Base-by-base conservation (phyloP, 1,140 invertebrate species). In the Drosophila aff. region DNA sequence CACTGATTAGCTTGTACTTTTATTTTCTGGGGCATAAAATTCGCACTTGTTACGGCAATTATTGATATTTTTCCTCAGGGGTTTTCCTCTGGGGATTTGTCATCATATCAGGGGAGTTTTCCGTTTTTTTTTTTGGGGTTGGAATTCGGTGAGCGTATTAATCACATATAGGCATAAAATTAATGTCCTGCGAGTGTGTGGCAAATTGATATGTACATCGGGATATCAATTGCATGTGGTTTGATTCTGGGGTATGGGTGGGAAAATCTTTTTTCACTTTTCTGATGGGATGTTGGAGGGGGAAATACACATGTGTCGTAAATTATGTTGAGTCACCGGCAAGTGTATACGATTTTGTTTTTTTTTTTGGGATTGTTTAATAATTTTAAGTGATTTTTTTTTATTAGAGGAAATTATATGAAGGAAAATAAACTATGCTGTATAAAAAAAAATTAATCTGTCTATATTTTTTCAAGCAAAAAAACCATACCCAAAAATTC, bases 131-230 rank as follows among this genome's bases (percentile, higher is more conserved):
- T 11, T 46, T 16, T 18, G 21, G 38, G 80, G 76, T 57, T 69
- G 40, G 60, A 21, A 58, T 61, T 49, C 11, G 38, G 63, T 52
- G 28, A 44, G 31, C 36, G 46, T 74, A 79, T 90, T 76, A 86
- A 87, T 86, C 82, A 90, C 81, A 85, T 79, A 90, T 61, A 79
- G 85, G 76, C 85, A 84, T 79, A 85, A 85, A 90, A 89, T 89
- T 85, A 90, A 89, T 89, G 84, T 81, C 59, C 47, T 75, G 36
- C 61, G 59, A 81, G 75, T 78, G 84, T 90, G 81, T 84, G 71
- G 69, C 62, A 84, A 90, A 90, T 89, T 89, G 85, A 89, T 82
- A 89, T 89, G 75, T 90, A 62, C 73, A 63, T 41, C 33, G 38
- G 50, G 38, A 78, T 87, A 89, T 89, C 85, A 89, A 90, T 87